Evolutionary conservation across 2,797 vertebrate species (phyloP).

Genomic region (Synaphobranchus kaupii): DNA sequence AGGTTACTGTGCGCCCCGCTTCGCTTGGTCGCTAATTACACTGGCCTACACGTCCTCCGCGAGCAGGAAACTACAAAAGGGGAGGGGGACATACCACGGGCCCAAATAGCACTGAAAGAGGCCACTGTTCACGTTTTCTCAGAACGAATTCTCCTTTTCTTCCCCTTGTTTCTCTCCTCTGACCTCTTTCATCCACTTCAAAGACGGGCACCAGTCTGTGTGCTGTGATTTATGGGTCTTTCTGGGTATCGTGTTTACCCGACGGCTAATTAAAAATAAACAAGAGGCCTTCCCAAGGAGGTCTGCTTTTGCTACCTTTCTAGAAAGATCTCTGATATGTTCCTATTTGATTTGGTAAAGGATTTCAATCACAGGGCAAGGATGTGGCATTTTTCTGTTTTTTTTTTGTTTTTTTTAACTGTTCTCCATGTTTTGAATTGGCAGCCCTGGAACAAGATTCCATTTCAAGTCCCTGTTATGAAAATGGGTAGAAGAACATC

Average conservation of each 20-base stretch:
- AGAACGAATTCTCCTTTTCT: slow-evolving; percentile 66
- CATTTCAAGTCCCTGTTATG: background rate
- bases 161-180: slow-evolving; percentile 64
- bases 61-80: slow-evolving; percentile 45
- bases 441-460: background rate
- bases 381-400: background rate
- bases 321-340: slow-evolving; percentile 56
- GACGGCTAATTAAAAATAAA: slow-evolving; percentile 76
- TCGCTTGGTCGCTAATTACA: background rate
- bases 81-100: slow-evolving; percentile 48
- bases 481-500: background rate
- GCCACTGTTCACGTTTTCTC: slow-evolving; percentile 72
- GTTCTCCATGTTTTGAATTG: background rate
- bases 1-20: background rate
- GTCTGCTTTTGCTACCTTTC: slow-evolving; percentile 55
- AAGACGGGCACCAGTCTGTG: slow-evolving; percentile 69
- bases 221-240: slow-evolving; percentile 45
- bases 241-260: slow-evolving; percentile 67
- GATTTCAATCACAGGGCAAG: background rate
- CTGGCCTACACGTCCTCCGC: background rate
- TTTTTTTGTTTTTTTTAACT: too few species aligned
- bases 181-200: slow-evolving; percentile 66
- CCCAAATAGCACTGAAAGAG: slow-evolving; percentile 69
- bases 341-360: slow-evolving; percentile 52
- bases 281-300: slow-evolving; percentile 62